Percentiles rank a stretch among this genome's conserved stretches.
Conservation (phyloP, 2,113 vertebrate genomes). For the Manacus vitellinus region DNA sequence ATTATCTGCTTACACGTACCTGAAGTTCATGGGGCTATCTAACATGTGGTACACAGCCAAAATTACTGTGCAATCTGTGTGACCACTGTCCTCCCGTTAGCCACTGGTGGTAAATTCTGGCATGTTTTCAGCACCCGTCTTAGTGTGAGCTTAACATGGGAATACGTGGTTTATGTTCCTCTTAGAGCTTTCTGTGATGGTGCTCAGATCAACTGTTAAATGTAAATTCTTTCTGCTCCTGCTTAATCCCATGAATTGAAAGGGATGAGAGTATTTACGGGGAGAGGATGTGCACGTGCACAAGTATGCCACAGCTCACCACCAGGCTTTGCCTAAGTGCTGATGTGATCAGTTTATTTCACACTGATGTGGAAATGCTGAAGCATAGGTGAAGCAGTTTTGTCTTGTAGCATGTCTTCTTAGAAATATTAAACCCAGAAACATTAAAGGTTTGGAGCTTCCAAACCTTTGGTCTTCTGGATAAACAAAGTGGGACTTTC, state of each 20-base stretch:
- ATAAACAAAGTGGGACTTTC: background rate
- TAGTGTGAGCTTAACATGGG: background rate
- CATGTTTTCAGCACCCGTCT: background rate
- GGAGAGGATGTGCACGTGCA: background rate
- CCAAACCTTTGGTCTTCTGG: background rate
- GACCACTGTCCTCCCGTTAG: background rate
- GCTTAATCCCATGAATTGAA: background rate
- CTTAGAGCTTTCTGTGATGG: background rate
- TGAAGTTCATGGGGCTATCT: background rate
- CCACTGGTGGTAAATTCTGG: background rate
- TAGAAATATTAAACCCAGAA: background rate
- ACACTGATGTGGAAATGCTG: background rate
- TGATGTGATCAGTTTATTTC: background rate
- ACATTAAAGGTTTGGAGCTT: background rate
- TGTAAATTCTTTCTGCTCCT: background rate
- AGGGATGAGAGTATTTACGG: accelerated
- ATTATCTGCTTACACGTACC: background rate
- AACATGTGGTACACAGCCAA: background rate
- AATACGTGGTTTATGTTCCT: background rate
- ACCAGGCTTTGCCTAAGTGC: background rate
- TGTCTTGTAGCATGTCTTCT: background rate
- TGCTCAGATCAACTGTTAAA: background rate
- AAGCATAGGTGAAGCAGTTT: background rate
- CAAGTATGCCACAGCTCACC: background rate
- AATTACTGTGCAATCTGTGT: background rate